Evolutionary conservation across 1,140 invertebrate species (phyloP).

Genomic region (Drosophila oshimai): DNA sequence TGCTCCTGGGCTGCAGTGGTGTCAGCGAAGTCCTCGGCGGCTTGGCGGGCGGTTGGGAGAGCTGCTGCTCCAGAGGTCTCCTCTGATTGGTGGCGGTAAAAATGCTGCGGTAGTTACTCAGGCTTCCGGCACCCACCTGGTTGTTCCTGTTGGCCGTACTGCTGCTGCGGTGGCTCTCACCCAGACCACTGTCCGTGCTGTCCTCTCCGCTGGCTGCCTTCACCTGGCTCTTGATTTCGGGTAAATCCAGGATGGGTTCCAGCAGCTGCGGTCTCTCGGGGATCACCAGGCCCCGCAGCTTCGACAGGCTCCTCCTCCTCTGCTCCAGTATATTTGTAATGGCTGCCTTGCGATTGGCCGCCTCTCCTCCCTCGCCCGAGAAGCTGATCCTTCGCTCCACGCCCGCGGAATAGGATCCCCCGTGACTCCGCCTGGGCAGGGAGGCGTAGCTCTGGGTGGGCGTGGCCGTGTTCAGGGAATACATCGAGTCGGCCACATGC

Average conservation of each 20-base stretch:
- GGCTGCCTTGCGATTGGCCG: constrained; percentile 74
- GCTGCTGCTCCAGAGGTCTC: constrained; percentile 52
- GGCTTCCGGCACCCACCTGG: neutral
- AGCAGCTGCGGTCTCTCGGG: constrained; percentile 88
- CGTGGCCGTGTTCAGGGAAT: constrained; percentile 65
- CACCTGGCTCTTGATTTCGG: constrained; percentile 90
- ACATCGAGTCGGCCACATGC: constrained; percentile 75
- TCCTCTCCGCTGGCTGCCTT: constrained; percentile 67
- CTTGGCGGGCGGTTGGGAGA: constrained; percentile 74
- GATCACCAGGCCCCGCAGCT: constrained; percentile 92
- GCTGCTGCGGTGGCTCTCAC: constrained; percentile 36
- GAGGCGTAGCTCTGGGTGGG: constrained; percentile 71
- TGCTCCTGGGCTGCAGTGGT: constrained; percentile 3
- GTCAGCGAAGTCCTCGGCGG: constrained; percentile 80
- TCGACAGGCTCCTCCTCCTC: constrained; percentile 90
- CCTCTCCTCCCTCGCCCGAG: constrained; percentile 80
- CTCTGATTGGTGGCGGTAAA: constrained; percentile 33
- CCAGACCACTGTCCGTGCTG: constrained; percentile 72
- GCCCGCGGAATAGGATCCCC: constrained; percentile 51
- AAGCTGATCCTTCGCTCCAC: constrained; percentile 84
- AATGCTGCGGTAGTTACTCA: constrained; percentile 57
- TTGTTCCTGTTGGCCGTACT: constrained; percentile 6
- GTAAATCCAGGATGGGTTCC: constrained; percentile 86
- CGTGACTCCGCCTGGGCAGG: constrained; percentile 71
- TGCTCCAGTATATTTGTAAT: constrained; percentile 86